Evolutionary conservation across 2,888 invertebrate species (phyloP).

Genomic region (Zelleria hepariella): DNA sequence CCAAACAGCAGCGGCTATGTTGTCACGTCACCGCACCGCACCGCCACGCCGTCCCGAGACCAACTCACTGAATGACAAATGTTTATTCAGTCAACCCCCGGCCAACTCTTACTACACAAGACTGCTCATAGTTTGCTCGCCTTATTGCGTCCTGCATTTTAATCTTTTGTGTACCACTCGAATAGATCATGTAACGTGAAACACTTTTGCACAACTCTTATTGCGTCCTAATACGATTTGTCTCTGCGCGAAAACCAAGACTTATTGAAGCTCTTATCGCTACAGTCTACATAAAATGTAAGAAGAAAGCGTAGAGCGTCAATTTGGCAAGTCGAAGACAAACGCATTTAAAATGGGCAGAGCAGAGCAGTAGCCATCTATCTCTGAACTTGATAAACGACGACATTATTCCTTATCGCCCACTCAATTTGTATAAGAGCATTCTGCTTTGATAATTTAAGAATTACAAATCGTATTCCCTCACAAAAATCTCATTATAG

Average conservation of each 20-base stretch:
- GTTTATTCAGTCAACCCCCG: conserved; percentile 45
- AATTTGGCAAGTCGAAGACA: conserved; percentile 70
- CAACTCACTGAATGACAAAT: conserved; percentile 48
- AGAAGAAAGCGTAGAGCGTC: conserved; percentile 62
- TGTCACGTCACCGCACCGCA: conserved; percentile 18
- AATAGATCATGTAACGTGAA: not conserved
- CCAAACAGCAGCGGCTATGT: conserved; percentile 31
- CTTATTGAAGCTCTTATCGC: conserved; percentile 11
- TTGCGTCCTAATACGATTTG: conserved; percentile 16
- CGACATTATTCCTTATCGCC: conserved; percentile 72
- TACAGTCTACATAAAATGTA: conserved; percentile 22
- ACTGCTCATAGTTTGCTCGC: conserved; percentile 25
- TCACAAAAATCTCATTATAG: conserved; percentile 65
- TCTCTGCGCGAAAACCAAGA: conserved; percentile 22
- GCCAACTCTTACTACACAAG: conserved; percentile 31
- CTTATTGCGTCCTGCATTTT: conserved; percentile 12
- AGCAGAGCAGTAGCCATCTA: conserved; percentile 68
- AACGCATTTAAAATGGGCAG: conserved; percentile 72
- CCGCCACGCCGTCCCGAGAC: conserved; percentile 21
- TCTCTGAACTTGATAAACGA: conserved; percentile 70
- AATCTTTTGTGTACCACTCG: conserved; percentile 10
- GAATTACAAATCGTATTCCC: conserved; percentile 69
- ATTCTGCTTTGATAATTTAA: conserved; percentile 71
- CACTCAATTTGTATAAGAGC: conserved; percentile 73
- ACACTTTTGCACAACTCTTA: not conserved